Evolutionary conservation across 2,113 vertebrate genomes (phyloP).

Genomic region (Corythornis vintsioides): DNA sequence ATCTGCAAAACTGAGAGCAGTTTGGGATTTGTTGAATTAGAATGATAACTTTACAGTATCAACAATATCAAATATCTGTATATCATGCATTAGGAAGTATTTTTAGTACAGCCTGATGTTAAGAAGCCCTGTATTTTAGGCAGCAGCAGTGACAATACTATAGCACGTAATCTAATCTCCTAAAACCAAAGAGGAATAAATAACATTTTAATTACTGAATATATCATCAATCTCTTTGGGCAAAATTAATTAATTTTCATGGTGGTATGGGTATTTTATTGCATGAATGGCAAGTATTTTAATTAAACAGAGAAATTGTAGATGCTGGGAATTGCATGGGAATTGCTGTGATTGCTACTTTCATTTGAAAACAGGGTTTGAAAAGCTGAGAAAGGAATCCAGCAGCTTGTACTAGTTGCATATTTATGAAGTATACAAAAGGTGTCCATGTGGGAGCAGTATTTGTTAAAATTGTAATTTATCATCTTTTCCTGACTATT

Average conservation of each 20-base stretch:
- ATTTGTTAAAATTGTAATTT: neutral
- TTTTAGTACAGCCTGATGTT: neutral
- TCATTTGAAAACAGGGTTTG: neutral
- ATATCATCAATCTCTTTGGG: slow-evolving; percentile 52
- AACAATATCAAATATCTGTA: neutral
- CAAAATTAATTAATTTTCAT: slow-evolving; percentile 79
- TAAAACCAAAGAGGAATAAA: neutral
- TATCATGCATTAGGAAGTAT: neutral
- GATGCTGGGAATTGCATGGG: slow-evolving; percentile 64
- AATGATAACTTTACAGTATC: neutral
- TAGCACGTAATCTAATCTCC: slow-evolving; percentile 36
- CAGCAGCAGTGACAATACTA: neutral
- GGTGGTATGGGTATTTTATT: slow-evolving; percentile 57
- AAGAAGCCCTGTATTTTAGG: neutral
- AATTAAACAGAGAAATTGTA: slow-evolving; percentile 77
- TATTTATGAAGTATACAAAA: neutral
- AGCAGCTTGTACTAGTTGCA: neutral
- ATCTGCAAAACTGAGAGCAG: neutral
- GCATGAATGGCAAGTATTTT: slow-evolving; percentile 69
- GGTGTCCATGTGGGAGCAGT: neutral
- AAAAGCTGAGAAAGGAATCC: neutral
- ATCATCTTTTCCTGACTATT: neutral
- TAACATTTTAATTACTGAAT: slow-evolving; percentile 70
- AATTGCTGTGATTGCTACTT: neutral
- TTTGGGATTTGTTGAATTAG: neutral